phyloP scores from a whole-genome alignment of 2,888 invertebrate genomes.

The Drosophila aldrichi region DNA sequence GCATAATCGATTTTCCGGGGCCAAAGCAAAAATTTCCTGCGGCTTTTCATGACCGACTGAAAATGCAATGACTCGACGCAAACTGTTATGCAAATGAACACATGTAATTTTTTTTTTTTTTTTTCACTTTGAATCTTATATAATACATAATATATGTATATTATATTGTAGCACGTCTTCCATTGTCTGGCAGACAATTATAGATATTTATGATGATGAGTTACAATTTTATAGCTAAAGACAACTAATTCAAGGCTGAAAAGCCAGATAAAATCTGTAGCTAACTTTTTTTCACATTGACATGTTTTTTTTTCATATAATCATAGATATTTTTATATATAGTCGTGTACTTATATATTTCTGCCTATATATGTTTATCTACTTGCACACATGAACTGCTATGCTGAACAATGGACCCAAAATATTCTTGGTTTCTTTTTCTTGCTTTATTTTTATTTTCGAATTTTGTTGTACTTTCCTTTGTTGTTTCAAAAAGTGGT shows the following conservation, averaged over 20 bases:
- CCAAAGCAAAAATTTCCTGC: constrained; percentile 27
- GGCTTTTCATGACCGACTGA: constrained; percentile 59
- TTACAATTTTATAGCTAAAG: constrained; percentile 50
- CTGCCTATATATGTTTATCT: background rate
- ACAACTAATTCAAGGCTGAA: constrained; percentile 30
- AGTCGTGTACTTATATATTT: background rate
- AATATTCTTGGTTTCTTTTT: constrained; percentile 29
- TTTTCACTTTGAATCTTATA: too few species aligned
- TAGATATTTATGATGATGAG: constrained; percentile 68
- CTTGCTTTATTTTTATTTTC: constrained; percentile 20
- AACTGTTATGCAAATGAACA: constrained; percentile 59
- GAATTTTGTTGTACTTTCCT: constrained; percentile 40
- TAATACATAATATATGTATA: background rate
- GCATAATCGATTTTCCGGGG: constrained; percentile 72
- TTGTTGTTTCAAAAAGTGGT: constrained; percentile 35
- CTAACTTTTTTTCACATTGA: constrained; percentile 36
- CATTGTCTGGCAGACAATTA: constrained; percentile 69
- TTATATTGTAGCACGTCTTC: constrained; percentile 39
- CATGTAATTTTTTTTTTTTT: too few species aligned
- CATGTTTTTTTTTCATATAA: too few species aligned
- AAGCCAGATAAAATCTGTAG: constrained; percentile 16
- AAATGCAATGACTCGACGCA: constrained; percentile 65
- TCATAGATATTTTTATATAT: background rate
- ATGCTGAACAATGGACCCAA: constrained; percentile 45
- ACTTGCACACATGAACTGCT: constrained; percentile 34